Evolutionary conservation across 2,888 invertebrate genomes (phyloP).

Genomic region (Heteropelma amictum): DNA sequence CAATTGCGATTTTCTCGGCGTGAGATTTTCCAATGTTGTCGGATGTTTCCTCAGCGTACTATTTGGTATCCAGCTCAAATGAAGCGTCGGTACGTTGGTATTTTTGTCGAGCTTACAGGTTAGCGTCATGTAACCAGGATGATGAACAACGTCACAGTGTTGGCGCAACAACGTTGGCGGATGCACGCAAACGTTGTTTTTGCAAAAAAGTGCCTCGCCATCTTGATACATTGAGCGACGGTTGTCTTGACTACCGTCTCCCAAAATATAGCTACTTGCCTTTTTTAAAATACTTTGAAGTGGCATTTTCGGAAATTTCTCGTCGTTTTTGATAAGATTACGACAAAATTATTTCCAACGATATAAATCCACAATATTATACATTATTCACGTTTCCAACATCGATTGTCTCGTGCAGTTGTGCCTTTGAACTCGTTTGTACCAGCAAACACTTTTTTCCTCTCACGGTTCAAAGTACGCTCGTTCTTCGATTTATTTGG

Average conservation of each 20-base stretch:
- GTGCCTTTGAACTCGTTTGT: too few species aligned
- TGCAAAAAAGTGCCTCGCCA: conserved; percentile 92
- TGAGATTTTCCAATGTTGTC: conserved; percentile 83
- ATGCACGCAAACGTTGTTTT: conserved; percentile 98
- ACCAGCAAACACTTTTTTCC: too few species aligned
- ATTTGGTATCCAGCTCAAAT: conserved; percentile 97
- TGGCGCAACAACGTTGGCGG: conserved; percentile 91
- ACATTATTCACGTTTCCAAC: too few species aligned
- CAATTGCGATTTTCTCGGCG: conserved; percentile 74
- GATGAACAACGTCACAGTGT: conserved; percentile 91
- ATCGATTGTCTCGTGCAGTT: too few species aligned
- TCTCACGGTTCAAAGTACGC: too few species aligned
- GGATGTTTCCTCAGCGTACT: conserved; percentile 92
- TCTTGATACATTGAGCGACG: conserved; percentile 83
- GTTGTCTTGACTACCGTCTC: conserved; percentile 82
- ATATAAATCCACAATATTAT: too few species aligned
- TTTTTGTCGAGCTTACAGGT: conserved; percentile 90
- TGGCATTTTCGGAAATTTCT: conserved; percentile 81
- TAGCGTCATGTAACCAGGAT: conserved; percentile 95
- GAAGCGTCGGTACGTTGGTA: conserved; percentile 88
- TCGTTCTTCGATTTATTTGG: too few species aligned
- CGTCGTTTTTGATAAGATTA: background rate
- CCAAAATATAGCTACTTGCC: conserved; percentile 89
- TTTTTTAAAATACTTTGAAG: conserved; percentile 87
- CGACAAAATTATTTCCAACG: background rate